Evolutionary conservation across 2,888 invertebrate genomes (phyloP), one percentile per base, ranked within the genome.

Genomic region (Dendrolimus pini): DNA sequence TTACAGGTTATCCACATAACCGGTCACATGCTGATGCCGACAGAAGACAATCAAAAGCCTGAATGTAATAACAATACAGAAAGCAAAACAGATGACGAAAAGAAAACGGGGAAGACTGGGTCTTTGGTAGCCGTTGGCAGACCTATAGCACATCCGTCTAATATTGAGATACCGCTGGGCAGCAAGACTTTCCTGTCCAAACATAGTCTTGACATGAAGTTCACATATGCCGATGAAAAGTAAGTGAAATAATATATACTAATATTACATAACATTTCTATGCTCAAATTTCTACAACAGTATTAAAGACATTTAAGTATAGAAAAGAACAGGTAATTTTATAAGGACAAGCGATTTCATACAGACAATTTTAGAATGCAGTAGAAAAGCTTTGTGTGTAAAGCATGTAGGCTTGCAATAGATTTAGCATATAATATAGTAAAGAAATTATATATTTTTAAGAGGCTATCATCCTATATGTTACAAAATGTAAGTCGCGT

Each of bases 211-310:
- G 97, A 97, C 78, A 98, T 98, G 98, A 97, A 96, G 78, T 98
- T 98, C 77, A 97, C 97, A 30, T 97, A 97, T 78, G 96, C 96
- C 61, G 98, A 98, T 85, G 97, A 98, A 67, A 95, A 96, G 98
- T 98, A 82, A 93, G 94, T 92, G 3, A 3, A 30, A 30, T 30
- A 6, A 3, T 6, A 6, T 6, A 30, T 30, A 30, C 30, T 30
- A n/a, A 69, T 57, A 65, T 58, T 60, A 9, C 13, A 12, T 41
- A n/a, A 8, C 14, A 41, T 42, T 41, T 14, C 18, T 30, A 30
- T 30, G 6, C 3, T 30, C 6, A 6, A 30, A 6, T 6, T 30
- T 30, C 30, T 30, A 6, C 30, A 30, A 30, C 30, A 30, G 6
- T 30, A 30, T 30, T 30, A 6, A 30, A 30, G 30, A 30, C 0